Conservation (phyloP, 2,797 vertebrate genomes). For the Mus caroli region DNA sequence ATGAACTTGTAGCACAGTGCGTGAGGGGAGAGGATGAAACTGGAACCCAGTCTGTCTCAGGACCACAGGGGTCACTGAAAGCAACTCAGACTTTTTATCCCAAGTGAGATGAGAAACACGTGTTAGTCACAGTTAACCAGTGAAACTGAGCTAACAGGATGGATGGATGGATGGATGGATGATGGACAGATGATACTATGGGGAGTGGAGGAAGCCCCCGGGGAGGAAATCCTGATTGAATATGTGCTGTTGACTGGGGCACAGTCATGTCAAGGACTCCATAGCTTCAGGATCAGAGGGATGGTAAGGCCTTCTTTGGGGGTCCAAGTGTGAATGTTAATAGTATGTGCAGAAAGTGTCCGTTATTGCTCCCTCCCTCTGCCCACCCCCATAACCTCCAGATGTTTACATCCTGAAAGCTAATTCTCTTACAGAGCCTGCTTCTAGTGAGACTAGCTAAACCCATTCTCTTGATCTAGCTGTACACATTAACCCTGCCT, state of each 20-base stretch:
- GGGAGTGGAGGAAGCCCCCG: neutral
- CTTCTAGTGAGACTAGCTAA: neutral
- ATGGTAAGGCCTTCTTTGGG: neutral
- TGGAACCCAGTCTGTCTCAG: neutral
- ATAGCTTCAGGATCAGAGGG: neutral
- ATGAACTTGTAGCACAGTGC: neutral
- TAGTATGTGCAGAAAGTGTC: neutral
- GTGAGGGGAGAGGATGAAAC: neutral
- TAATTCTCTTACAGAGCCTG: neutral
- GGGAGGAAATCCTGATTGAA: neutral
- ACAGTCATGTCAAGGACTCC: neutral
- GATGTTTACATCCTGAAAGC: neutral
- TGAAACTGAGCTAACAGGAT: neutral
- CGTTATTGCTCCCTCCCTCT: too few species aligned
- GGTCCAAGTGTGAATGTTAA: neutral
- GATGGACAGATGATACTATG: neutral
- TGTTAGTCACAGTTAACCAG: neutral
- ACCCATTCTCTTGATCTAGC: neutral
- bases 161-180: neutral
- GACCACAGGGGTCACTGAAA: neutral
- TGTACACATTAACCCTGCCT: neutral
- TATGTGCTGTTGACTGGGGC: neutral
- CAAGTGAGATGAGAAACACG: neutral
- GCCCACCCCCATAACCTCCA: too few species aligned
- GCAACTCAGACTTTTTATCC: neutral